Evolutionary conservation across 1,140 invertebrate species (phyloP), one percentile per base, ranked within the genome.

Genomic region (Eumeta japonica): DNA sequence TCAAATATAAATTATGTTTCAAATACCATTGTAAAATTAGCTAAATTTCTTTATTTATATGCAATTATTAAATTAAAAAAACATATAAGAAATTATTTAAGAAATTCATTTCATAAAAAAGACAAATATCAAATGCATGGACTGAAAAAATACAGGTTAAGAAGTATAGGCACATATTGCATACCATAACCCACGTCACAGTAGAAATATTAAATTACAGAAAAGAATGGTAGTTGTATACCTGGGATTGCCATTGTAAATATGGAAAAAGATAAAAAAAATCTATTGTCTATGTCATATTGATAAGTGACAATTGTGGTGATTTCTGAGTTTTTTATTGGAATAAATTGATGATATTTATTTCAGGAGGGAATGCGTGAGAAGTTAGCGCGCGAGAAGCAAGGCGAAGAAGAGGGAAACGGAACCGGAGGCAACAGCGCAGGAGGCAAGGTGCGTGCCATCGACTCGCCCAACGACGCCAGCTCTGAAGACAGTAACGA

Each of bases 401-500:
- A 81, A 41, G 78, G 77, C 15, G 80, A 80, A 18, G 79, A 81
- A 45, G 73, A 62, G 41, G 75, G 78, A 34, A 79, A 81, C 28
- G 72, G 48, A 28, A 70, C 75, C 27, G 66, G 74, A 16, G 59
- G 56, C 10, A 70, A 70, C 54, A 61, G 62, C 2, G n/a, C n/a
- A n/a, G n/a, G n/a, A n/a, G n/a, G n/a, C n/a, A n/a, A n/a, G n/a
- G n/a, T n/a, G n/a, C n/a, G n/a, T n/a, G n/a, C n/a, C n/a, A 81
- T 90, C 3, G 91, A 94, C 75, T 94, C 90, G 14, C 90, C 90
- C 27, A 94, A 94, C 68, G 92, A 95, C 68, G 90, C 89, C 1
- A 93, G 89, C 52, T 92, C 89, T 2, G 91, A 95, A 67, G 92
- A 94, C 56, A 93, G 90, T 55, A 94, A 93, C 56, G 92, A 94